Evolutionary conservation across 2,888 invertebrate species (phyloP), one percentile per base, ranked within the genome.

Genomic region (Zeuzera pyrina): DNA sequence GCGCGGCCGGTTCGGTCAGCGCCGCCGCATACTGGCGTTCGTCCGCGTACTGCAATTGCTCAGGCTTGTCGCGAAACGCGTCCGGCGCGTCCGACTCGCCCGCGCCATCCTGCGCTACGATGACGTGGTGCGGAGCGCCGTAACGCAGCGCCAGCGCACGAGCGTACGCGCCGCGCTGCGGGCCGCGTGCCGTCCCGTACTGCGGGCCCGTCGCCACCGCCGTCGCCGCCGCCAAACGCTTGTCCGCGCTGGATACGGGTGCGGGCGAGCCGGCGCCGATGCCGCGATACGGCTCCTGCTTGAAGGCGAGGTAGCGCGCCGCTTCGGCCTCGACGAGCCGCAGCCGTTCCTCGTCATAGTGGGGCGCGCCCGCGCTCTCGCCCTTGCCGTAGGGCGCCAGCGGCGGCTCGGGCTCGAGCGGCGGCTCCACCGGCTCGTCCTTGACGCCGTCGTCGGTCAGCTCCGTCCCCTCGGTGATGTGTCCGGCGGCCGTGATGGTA

Each of bases 401-500:
- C 4, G 43, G 46, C 31, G 47, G 49, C 13, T 64, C 65, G 4
- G 59, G 52, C 10, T 60, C 57, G 15, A 56, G 47, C 25, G 59
- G 61, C 5, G 58, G 39, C 41, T 77, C 78, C 6, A 60, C 64
- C 1, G 77, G 71, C 46, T 81, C 79, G 45, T 76, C 71, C 44
- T 83, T 79, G 12, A 76, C 71, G 26, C 69, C 69, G 5, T 70
- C 73, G 30, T 76, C 78, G 25, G 43, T 30, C 30, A 56, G 25
- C 39, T 42, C 48, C 33, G 64, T 59, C 3, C 43, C 38, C 6
- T 29, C 43, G 16, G 81, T 86, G 37, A 88, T 87, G 53, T 87
- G 87, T 2, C 87, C 88, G 25, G 87, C 79, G 6, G 88, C 77
- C 12, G 87, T 88, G 49, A 88, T 88, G 15, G 87, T 88, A 29